Evolutionary conservation across 2,797 vertebrate species (phyloP), one percentile per base, ranked within the genome.

Genomic region (Sternarchorhynchus goeldii): DNA sequence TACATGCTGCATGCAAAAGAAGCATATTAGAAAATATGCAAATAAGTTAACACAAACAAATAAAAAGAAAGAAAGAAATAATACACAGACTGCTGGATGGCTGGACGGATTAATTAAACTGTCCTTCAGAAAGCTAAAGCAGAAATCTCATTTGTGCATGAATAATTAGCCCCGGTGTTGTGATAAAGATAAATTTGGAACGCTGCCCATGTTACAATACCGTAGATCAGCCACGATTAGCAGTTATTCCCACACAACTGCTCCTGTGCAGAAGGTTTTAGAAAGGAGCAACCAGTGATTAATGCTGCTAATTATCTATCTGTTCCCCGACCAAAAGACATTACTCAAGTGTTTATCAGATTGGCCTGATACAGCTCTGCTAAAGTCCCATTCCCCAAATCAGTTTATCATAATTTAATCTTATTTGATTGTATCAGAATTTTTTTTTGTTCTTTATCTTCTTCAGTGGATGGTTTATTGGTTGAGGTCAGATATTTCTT

Each of bases 321-420:
- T 77, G 41, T 76, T 76, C 53, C 29, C 55, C 6, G 21, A 60
- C n/a, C 59, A 77, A 59, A 81, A 64, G 58, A 36, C n/a, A 81
- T 81, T 77, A 66, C 68, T 77, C 79, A 81, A 62, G 72, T 66
- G 79, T 60, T 81, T 77, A 81, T 81, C 69, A 53, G 21, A 77
- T 73, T 75, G 71, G 39, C 62, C 6, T 18, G 41, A 53, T 50
- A 71, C 20, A 81, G 32, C 74, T 56, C 20, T 32, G 60, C 62
- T 62, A 68, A 25, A 39, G 34, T 45, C 68, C 56, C 18, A 77
- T 81, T 73, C 73, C 62, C 75, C 69, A 77, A 81, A 81, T 81
- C 55, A 68, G 55, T 81, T 81, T 81, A 73, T 60, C 14, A 56
- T 31, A 55, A 67, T 65, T 59, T 77, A 77, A 81, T 77, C 68